Percentiles rank a stretch among this genome's conserved stretches.
Conservation (phyloP, 2,797 vertebrate genomes). For the Pygocentrus nattereri region DNA sequence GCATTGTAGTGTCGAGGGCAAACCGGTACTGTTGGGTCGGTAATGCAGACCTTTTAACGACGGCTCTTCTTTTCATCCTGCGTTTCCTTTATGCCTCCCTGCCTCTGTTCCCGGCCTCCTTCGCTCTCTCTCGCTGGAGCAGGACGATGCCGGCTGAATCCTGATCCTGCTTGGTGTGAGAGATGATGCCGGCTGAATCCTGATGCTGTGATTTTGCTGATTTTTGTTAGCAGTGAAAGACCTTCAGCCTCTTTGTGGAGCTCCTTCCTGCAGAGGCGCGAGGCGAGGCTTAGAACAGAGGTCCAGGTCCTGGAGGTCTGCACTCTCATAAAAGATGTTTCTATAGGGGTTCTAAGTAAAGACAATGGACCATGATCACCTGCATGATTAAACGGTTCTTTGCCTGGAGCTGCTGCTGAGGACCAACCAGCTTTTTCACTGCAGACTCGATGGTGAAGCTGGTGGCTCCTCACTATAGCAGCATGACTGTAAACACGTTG, state of each 20-base stretch:
- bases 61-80: conserved; percentile 48
- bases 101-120: conserved; percentile 1
- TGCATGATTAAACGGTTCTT: too few species aligned
- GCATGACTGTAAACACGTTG: too few species aligned
- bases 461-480: too few species aligned
- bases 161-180: neutral
- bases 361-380: too few species aligned
- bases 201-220: conserved; percentile 3
- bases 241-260: conserved; percentile 38
- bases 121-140: neutral
- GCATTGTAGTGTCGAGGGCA: too few species aligned
- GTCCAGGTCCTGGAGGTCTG: too few species aligned
- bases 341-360: too few species aligned
- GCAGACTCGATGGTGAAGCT: too few species aligned
- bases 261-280: neutral
- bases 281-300: neutral
- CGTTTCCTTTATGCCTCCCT: conserved; percentile 6
- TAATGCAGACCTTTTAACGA: conserved; percentile 33
- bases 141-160: conserved; percentile 17
- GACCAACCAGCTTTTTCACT: too few species aligned
- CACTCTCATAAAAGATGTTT: too few species aligned
- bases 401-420: too few species aligned
- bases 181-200: neutral
- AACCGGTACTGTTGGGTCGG: neutral
- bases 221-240: conserved; percentile 23